Evolutionary conservation across 2,888 invertebrate genomes (phyloP).

Genomic region (Melolontha melolontha): DNA sequence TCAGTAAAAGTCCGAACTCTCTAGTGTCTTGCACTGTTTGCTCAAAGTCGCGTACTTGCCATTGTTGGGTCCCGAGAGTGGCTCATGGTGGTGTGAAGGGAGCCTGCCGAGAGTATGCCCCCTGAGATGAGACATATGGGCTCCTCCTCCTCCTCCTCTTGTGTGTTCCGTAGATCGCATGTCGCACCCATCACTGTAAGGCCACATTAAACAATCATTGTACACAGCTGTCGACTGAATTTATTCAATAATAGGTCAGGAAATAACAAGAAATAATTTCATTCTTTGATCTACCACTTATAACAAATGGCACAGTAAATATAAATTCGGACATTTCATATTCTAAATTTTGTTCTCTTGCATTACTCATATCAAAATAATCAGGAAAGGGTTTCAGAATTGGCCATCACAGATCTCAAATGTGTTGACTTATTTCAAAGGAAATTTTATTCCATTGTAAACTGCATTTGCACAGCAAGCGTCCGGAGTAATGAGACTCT

Average conservation of each 20-base stretch:
- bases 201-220: conserved; percentile 46
- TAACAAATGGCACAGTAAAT: too few species aligned
- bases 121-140: conserved; percentile 64
- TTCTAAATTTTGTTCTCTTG: too few species aligned
- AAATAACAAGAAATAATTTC: too few species aligned
- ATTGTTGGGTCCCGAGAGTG: conserved; percentile 76
- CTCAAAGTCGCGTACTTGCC: conserved; percentile 95
- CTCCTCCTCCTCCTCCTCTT: conserved; percentile 49
- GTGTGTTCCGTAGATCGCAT: conserved; percentile 62
- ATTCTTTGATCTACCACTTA: too few species aligned
- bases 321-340: too few species aligned
- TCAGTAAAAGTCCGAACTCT: conserved; percentile 96
- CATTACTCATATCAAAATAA: too few species aligned
- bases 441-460: too few species aligned
- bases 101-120: conserved; percentile 75
- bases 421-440: too few species aligned
- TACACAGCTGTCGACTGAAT: conserved; percentile 49
- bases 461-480: too few species aligned
- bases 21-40: conserved; percentile 95
- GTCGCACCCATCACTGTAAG: conserved; percentile 66
- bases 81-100: conserved; percentile 71
- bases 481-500: too few species aligned
- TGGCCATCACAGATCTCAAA: too few species aligned
- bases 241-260: background rate
- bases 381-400: too few species aligned